phyloP scores from a whole-genome alignment of 2,797 vertebrate species.

The Scomberomorus guttatus region DNA sequence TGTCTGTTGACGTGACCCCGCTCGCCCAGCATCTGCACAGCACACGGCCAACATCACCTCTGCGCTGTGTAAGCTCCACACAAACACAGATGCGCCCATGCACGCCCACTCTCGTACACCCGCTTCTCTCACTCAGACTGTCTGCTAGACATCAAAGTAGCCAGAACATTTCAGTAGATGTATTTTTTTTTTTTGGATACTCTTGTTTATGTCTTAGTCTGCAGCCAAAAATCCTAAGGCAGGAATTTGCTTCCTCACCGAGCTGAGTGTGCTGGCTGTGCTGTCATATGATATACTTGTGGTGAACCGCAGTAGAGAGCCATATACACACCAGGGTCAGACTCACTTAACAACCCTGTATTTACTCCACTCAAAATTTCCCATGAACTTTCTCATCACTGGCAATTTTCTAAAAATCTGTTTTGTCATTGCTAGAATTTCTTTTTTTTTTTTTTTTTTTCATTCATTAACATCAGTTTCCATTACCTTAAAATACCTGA shows the following conservation, averaged over 20 bases:
- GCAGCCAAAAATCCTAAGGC: slow-evolving; percentile 32
- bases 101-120: slow-evolving; percentile 16
- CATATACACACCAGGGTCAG: slow-evolving; percentile 61
- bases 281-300: slow-evolving; percentile 80
- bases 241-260: slow-evolving; percentile 60
- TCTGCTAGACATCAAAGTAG: slow-evolving; percentile 27
- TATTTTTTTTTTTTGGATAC: slow-evolving; percentile 25
- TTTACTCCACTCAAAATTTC: slow-evolving; percentile 63
- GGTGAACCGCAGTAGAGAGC: slow-evolving; percentile 79
- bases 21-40: slow-evolving; percentile 63
- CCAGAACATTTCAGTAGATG: slow-evolving; percentile 10
- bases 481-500: background rate
- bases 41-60: slow-evolving; percentile 39
- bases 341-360: slow-evolving; percentile 61
- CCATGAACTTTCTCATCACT: slow-evolving; percentile 44
- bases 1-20: slow-evolving; percentile 65
- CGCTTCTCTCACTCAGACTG: background rate
- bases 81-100: slow-evolving; percentile 30
- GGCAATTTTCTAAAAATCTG: background rate
- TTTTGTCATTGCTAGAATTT: background rate
- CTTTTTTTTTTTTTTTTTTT: background rate
- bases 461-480: slow-evolving; percentile 10
- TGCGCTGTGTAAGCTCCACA: background rate
- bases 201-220: slow-evolving; percentile 51
- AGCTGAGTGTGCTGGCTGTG: slow-evolving; percentile 56